phyloP scores from a whole-genome alignment of 2,888 invertebrate species.

The Drosophila anomalata region DNA sequence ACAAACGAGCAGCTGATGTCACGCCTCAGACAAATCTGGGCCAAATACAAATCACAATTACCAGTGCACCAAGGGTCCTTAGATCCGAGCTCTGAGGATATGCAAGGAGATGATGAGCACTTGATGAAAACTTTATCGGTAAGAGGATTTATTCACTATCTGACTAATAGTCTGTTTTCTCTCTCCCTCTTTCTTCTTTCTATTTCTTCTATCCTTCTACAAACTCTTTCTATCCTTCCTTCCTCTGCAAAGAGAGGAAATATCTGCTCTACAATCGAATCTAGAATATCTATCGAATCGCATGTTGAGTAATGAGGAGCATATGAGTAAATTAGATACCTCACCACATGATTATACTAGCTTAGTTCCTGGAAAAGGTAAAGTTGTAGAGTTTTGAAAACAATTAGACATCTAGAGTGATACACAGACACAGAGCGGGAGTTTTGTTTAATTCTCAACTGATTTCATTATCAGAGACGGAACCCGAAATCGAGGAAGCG shows the following conservation, averaged over 20 bases:
- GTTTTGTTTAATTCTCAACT: background rate
- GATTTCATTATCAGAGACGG: constrained; percentile 26
- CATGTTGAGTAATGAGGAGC: constrained; percentile 83
- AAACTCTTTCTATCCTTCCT: constrained; percentile 2
- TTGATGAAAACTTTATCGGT: constrained; percentile 55
- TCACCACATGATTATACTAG: constrained; percentile 80
- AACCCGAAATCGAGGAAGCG: constrained; percentile 7
- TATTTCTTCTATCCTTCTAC: constrained; percentile 30
- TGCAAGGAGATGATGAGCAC: constrained; percentile 32
- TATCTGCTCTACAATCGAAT: constrained; percentile 84
- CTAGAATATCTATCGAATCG: constrained; percentile 84
- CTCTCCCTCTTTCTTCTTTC: constrained; percentile 38
- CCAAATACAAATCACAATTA: constrained; percentile 81
- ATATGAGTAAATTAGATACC: constrained; percentile 82
- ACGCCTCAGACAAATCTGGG: constrained; percentile 83
- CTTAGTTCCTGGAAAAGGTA: constrained; percentile 82
- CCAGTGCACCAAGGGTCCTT: constrained; percentile 45
- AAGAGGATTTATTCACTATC: constrained; percentile 48
- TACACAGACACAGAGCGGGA: constrained; percentile 16
- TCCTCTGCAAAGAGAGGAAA: constrained; percentile 81
- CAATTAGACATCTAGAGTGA: background rate
- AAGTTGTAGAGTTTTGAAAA: constrained; percentile 27
- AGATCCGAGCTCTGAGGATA: constrained; percentile 46
- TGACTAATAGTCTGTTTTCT: constrained; percentile 63
- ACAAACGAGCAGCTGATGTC: constrained; percentile 83